A percentile compares a stretch with the other conserved stretches of the same genome.
Conservation (phyloP, 2,113 vertebrate species). For the Lanius ludovicianus region DNA sequence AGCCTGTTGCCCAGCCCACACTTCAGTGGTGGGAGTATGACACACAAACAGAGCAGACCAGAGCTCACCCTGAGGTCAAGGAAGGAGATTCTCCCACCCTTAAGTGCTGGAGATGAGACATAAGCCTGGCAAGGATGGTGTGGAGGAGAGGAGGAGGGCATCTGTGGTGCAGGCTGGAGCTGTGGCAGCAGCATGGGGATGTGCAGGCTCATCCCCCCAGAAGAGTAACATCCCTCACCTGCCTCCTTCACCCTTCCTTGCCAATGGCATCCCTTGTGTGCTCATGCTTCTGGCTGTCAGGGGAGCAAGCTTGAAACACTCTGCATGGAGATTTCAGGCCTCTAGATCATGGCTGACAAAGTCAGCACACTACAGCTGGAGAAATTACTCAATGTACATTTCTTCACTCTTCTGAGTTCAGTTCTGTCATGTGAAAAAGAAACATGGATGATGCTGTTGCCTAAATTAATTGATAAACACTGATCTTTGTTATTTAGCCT, state of each 20-base stretch:
- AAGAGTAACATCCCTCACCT: rapidly evolving
- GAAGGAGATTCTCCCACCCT: not conserved
- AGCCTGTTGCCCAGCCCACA: not conserved
- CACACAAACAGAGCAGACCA: rapidly evolving
- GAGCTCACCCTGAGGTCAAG: not conserved
- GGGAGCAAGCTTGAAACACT: not conserved
- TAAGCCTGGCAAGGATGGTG: rapidly evolving
- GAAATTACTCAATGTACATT: not conserved
- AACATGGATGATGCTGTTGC: not conserved
- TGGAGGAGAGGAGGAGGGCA: not conserved
- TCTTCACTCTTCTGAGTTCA: not conserved
- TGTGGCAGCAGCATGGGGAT: not conserved
- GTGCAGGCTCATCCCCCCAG: not conserved
- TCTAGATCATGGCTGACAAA: not conserved
- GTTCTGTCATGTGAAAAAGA: not conserved
- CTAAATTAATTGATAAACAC: not conserved
- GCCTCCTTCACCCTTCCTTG: not conserved
- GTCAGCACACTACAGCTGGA: not conserved
- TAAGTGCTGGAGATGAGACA: not conserved
- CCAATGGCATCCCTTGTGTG: rapidly evolving
- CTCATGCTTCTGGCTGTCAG: not conserved
- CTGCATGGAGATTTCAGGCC: not conserved
- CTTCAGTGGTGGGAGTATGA: rapidly evolving
- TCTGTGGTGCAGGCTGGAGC: not conserved
- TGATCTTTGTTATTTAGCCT: not conserved